Base-by-base conservation (phyloP, 2,113 vertebrate genomes). In the Tangachromis dhanisi region DNA sequence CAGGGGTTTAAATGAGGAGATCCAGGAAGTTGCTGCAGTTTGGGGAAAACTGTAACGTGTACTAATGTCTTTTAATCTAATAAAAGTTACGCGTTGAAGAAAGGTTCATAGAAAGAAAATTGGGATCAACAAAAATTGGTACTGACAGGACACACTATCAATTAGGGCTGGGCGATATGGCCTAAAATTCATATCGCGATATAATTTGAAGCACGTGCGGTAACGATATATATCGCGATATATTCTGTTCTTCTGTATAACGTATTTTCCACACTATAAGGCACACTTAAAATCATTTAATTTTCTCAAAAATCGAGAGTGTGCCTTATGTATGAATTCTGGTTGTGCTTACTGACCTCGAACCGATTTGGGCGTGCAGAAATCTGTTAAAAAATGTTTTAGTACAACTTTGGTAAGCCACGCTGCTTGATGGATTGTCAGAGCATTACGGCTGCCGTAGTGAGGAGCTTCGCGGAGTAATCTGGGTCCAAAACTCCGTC, bases 301-400 rank as follows among this genome's bases (percentile, higher is more conserved):
- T 24, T 54, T 54, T 24, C n/a, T 24, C 53, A 54, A 12, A 54
- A 54, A 21, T 54, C 3, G 9, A 54, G n/a, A 2, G 0, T 1
- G 51, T 2, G 9, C 51, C 51, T 21, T 54, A 54, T 54, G n/a
- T 12, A 21, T 21, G 51, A 54, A 54, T 11, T 54, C 51, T 54
- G n/a, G 51, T 54, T 54, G 51, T 54, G 51, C 51, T 53, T 21
- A 53, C n/a, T 2, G 3, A 53, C n/a, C n/a, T 54, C 0, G 1
- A 54, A 54, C 9, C 0, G 3, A 53, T 2, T 11, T 53, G 0
- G 5, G 51, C 3, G 11, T 4, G 1, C 19, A 21, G 5, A 2
- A 38, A 66, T 51, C 47, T 38, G 35, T 38, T 38, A 33, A 38
- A 38, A 38, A 4, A 38, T 38, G 35, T 38, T 38, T 38, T 38